A percentile compares a stretch with the other conserved stretches of the same genome.
Conservation (phyloP, 2,113 vertebrate species). For the Rafetus swinhoei region DNA sequence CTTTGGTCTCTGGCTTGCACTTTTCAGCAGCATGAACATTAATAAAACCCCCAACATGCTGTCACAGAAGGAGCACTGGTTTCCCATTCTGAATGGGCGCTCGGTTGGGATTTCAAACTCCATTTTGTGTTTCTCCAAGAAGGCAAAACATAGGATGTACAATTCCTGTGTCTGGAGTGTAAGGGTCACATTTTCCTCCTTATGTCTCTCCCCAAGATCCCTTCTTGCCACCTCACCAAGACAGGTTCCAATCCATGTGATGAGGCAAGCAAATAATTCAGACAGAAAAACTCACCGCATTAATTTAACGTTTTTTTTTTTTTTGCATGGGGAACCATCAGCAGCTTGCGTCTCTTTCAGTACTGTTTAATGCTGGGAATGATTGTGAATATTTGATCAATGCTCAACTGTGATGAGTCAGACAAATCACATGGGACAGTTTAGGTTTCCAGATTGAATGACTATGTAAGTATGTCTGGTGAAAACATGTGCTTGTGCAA, state of each 20-base stretch:
- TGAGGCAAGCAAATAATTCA: not conserved
- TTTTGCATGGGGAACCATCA: not conserved
- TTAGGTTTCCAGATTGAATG: not conserved
- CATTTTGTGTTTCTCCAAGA: rapidly evolving
- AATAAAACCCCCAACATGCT: not conserved
- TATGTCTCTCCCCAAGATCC: not conserved
- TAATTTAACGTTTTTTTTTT: not conserved
- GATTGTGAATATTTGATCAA: not conserved
- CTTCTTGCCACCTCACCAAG: not conserved
- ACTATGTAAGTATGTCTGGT: not conserved
- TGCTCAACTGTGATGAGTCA: not conserved
- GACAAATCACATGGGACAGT: not conserved
- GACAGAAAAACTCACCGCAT: rapidly evolving
- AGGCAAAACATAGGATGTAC: not conserved
- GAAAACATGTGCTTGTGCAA: not conserved
- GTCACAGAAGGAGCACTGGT: not conserved
- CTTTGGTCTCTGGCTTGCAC: not conserved
- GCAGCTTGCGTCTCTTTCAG: not conserved
- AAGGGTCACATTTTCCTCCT: not conserved
- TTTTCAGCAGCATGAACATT: not conserved
- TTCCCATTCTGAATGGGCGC: not conserved
- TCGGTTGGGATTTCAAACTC: not conserved
- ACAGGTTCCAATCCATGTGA: rapidly evolving
- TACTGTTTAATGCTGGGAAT: not conserved
- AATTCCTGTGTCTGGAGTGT: rapidly evolving